These are phyloP conservation scores for Emydoidea blandingii DNA, from an alignment of 2,797 vertebrate species.

Conservation along the genomic window DNA sequence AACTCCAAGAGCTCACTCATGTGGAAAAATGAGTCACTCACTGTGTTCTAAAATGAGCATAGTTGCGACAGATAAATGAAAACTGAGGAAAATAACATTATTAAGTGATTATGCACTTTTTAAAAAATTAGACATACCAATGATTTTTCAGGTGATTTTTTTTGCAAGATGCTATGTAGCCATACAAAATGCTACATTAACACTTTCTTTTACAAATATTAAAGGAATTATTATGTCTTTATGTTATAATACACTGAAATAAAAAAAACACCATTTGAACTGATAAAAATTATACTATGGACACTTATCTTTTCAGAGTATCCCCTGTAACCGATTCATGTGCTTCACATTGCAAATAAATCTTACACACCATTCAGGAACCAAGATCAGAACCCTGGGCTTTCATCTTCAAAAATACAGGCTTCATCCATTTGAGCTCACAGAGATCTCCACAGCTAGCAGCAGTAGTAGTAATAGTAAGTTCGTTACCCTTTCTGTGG, in stretches of 20 bases:
- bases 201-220: constrained; percentile 32
- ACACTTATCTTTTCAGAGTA: background rate
- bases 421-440: background rate
- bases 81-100: background rate
- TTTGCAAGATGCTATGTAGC: background rate
- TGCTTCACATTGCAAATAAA: background rate
- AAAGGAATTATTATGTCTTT: constrained; percentile 23
- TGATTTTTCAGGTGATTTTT: constrained; percentile 22
- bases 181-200: background rate
- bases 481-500: background rate
- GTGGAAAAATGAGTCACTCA: constrained; percentile 44
- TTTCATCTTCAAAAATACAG: background rate
- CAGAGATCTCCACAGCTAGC: background rate
- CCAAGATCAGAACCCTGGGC: fast-evolving
- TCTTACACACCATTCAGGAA: background rate
- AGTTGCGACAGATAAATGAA: background rate
- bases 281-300: background rate
- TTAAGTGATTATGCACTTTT: background rate
- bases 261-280: background rate
- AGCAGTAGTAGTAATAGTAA: background rate
- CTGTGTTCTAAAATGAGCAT: background rate
- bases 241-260: background rate
- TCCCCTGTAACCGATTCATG: background rate
- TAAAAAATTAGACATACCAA: background rate
- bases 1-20: constrained; percentile 33